These are phyloP conservation scores for Brevimyrus niger DNA, from an alignment of 2,113 vertebrate species.

Conservation along the genomic window DNA sequence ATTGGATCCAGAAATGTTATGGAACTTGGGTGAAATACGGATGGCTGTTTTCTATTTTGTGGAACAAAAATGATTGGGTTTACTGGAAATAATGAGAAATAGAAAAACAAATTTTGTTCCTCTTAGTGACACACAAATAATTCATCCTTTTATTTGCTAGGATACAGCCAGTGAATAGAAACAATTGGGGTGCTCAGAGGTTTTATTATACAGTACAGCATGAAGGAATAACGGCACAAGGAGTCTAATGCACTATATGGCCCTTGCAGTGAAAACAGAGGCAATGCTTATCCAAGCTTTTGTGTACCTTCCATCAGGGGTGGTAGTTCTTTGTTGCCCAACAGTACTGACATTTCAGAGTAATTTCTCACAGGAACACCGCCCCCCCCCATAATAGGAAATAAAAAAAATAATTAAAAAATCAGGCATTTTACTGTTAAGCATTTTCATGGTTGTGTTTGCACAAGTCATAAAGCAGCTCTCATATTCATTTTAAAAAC, in stretches of 20 bases:
- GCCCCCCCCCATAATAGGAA: background rate
- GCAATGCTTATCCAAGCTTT: background rate
- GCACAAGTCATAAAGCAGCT: background rate
- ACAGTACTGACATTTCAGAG: background rate
- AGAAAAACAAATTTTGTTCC: background rate
- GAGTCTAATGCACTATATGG: too few species aligned
- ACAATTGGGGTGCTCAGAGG: background rate
- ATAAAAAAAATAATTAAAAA: background rate
- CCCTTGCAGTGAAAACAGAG: background rate
- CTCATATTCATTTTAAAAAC: background rate
- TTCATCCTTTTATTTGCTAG: background rate
- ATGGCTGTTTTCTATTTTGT: background rate
- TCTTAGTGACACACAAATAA: background rate
- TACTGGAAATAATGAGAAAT: background rate
- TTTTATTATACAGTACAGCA: background rate
- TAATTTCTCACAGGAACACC: background rate
- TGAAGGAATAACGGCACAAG: background rate
- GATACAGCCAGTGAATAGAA: constrained; percentile 1
- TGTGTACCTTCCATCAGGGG: too few species aligned
- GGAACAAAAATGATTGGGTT: background rate
- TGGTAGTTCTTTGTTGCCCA: background rate
- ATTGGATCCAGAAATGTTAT: background rate
- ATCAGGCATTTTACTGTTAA: background rate
- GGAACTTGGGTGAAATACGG: background rate
- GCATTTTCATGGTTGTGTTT: background rate